Conservation (phyloP, 2,797 vertebrate genomes). For the Orientallactaga sibirica region DNA sequence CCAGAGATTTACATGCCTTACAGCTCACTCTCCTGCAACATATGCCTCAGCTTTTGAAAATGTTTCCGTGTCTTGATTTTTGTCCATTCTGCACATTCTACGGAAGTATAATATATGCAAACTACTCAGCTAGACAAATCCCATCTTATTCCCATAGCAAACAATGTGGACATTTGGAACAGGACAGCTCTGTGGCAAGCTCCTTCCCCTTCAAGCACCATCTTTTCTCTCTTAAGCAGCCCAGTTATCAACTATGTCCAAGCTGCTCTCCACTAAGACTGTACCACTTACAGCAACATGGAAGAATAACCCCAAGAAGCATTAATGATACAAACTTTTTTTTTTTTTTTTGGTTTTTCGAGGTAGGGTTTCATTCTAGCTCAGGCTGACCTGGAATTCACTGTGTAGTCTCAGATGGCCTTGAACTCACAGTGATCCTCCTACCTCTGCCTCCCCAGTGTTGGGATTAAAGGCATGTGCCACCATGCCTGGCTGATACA, state of each 20-base stretch:
- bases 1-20: background rate
- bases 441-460: too few species aligned
- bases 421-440: too few species aligned
- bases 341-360: too few species aligned
- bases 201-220: background rate
- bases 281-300: background rate
- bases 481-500: background rate
- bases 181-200: background rate
- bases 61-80: background rate
- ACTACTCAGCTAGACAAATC: background rate
- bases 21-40: background rate
- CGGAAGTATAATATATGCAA: background rate
- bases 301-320: background rate
- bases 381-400: too few species aligned
- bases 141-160: background rate
- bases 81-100: background rate
- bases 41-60: background rate
- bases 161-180: background rate
- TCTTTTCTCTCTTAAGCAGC: constrained; percentile 22
- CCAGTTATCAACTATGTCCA: background rate
- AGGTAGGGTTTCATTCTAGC: too few species aligned
- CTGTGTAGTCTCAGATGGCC: too few species aligned
- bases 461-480: too few species aligned
- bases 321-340: background rate
- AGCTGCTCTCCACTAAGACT: background rate